These are phyloP conservation scores for Pycnomerus fuliginosus DNA, from an alignment of 2,888 invertebrate genomes.

Conservation along the genomic window DNA sequence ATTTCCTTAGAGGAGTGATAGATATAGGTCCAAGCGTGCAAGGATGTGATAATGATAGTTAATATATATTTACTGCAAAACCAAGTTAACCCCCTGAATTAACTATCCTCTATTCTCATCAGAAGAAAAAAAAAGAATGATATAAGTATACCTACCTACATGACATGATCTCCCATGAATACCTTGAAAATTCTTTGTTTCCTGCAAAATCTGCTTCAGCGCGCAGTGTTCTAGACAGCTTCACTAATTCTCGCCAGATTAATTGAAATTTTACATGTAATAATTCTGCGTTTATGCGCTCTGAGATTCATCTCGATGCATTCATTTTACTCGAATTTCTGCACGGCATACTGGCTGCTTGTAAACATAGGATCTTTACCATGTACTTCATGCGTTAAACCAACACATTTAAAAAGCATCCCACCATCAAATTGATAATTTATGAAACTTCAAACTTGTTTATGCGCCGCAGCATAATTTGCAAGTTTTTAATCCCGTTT, in stretches of 20 bases:
- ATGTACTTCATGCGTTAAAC: not conserved
- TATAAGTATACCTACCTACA: no score
- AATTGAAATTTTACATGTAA: slow-evolving; percentile 2
- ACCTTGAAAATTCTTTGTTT: not conserved
- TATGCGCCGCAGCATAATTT: slow-evolving; percentile 7
- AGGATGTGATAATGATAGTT: no score
- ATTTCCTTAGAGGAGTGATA: no score
- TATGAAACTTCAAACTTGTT: slow-evolving; percentile 8
- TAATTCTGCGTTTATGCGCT: slow-evolving; percentile 9
- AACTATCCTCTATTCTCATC: no score
- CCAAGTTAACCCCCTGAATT: no score
- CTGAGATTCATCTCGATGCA: slow-evolving; percentile 4
- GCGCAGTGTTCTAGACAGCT: slow-evolving; percentile 3
- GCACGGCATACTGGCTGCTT: slow-evolving; percentile 3
- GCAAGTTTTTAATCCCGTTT: slow-evolving; percentile 12
- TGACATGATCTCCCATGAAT: no score
- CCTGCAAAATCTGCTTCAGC: slow-evolving; percentile 4
- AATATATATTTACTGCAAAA: no score
- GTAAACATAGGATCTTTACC: slow-evolving; percentile 8
- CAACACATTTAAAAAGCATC: no score
- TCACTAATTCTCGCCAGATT: not conserved
- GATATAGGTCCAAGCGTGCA: no score
- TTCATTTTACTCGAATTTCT: slow-evolving; percentile 15
- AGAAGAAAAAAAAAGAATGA: no score
- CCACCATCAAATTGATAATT: no score